Conservation (phyloP, 2,888 invertebrate genomes). For the Tortrix viridana region DNA sequence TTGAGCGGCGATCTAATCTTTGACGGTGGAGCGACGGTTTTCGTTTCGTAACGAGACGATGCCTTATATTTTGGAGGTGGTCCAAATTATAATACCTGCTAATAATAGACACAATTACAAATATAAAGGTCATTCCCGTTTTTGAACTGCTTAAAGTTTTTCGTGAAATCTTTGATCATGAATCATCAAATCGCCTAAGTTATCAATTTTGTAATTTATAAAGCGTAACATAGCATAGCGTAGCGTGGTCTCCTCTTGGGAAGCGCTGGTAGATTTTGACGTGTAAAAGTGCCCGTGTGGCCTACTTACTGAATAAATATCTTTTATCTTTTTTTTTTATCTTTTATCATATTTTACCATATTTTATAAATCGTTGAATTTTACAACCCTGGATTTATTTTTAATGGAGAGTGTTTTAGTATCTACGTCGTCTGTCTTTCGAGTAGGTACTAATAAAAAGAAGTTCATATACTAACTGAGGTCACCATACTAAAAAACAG, state of each 20-base stretch:
- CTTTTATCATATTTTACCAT: background rate
- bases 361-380: conserved; percentile 8
- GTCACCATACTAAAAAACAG: too few species aligned
- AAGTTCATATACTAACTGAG: background rate
- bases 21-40: conserved; percentile 40
- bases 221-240: conserved; percentile 3
- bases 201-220: background rate
- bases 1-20: conserved; percentile 49
- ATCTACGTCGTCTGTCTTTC: conserved; percentile 14
- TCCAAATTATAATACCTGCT: conserved; percentile 25
- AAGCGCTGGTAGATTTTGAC: too few species aligned
- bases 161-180: too few species aligned
- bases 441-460: conserved; percentile 23
- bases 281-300: too few species aligned
- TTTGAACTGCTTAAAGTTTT: too few species aligned
- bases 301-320: too few species aligned
- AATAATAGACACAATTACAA: background rate
- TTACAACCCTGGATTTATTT: background rate
- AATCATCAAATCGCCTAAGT: too few species aligned
- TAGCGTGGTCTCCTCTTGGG: too few species aligned
- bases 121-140: background rate
- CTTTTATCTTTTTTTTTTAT: too few species aligned
- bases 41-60: conserved; percentile 46
- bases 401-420: conserved; percentile 12
- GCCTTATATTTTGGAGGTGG: conserved; percentile 40